Evolutionary conservation across 2,888 invertebrate species (phyloP).

Genomic region (Odontothrips loti): DNA sequence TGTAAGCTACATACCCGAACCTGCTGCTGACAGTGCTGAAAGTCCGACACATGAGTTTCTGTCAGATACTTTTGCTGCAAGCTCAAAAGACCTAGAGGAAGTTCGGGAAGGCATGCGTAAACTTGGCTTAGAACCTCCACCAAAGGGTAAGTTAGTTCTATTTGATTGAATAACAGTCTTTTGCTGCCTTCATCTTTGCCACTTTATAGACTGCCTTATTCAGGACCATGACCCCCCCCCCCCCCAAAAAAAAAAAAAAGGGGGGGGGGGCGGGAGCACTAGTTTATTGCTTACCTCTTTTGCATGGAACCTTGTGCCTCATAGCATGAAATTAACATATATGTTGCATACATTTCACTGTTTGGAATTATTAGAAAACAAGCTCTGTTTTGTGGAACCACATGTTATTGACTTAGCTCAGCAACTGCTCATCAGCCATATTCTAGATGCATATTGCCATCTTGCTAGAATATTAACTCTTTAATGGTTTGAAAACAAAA

Average conservation of each 20-base stretch:
- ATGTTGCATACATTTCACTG: slow-evolving; percentile 17
- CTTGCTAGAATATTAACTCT: too few relatives aligned
- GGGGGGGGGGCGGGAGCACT: too few relatives aligned
- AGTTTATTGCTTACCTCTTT: neutral
- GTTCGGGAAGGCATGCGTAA: slow-evolving; percentile 72
- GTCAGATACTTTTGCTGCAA: slow-evolving; percentile 67
- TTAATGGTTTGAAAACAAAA: neutral
- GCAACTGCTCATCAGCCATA: neutral
- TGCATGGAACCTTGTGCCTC: slow-evolving; percentile 27
- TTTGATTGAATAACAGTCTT: neutral
- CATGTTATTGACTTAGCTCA: too few relatives aligned
- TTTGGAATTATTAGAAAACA: neutral
- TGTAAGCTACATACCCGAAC: slow-evolving; percentile 6
- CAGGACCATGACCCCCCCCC: slow-evolving; percentile 34
- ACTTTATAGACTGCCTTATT: slow-evolving; percentile 32
- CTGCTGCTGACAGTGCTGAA: slow-evolving; percentile 29
- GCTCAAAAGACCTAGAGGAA: slow-evolving; percentile 63
- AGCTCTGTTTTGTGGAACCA: neutral
- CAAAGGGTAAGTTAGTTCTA: slow-evolving; percentile 50
- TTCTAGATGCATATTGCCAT: too few relatives aligned
- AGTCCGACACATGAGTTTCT: slow-evolving; percentile 64
- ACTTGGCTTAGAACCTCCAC: slow-evolving; percentile 59
- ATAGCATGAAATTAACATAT: slow-evolving; percentile 2
- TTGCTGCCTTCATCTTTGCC: slow-evolving; percentile 37
- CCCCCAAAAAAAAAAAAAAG: too few relatives aligned